Percentiles rank a stretch among this genome's conserved stretches.
These are phyloP conservation scores for Coleophora deauratella DNA, from an alignment of 2,888 invertebrate species.

Conservation along the genomic window DNA sequence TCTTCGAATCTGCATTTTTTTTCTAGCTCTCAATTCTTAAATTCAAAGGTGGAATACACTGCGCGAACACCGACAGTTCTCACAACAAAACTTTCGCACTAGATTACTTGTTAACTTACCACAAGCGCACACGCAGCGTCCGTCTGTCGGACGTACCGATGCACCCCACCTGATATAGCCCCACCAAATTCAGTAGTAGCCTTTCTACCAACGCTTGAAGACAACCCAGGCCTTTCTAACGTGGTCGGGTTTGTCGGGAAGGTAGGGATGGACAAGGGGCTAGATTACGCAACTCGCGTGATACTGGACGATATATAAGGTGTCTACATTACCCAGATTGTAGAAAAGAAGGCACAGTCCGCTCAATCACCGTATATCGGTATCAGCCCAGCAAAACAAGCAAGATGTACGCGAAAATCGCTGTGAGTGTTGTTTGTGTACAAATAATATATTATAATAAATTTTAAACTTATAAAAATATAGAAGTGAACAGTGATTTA, in stretches of 20 bases:
- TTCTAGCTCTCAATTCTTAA: too few species aligned
- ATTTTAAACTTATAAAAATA: not conserved
- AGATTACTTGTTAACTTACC: too few species aligned
- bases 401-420: conserved; percentile 69
- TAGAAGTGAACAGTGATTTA: not conserved
- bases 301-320: conserved; percentile 7
- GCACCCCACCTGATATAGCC: conserved; percentile 44
- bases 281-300: conserved; percentile 53
- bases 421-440: conserved; percentile 44
- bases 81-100: too few species aligned
- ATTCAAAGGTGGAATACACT: too few species aligned
- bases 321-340: conserved; percentile 25
- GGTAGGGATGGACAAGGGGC: conserved; percentile 67
- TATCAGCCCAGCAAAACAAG: conserved; percentile 60
- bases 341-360: conserved; percentile 55
- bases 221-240: conserved; percentile 39
- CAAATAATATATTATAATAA: not conserved
- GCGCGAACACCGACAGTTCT: too few species aligned
- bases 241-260: conserved; percentile 41
- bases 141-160: conserved; percentile 7
- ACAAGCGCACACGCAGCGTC: too few species aligned
- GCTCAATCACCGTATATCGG: conserved; percentile 44
- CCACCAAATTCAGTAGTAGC: conserved; percentile 35
- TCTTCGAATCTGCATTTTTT: too few species aligned
- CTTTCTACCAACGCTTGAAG: conserved; percentile 26